These are phyloP conservation scores for Dasyornis broadbenti DNA, from an alignment of 2,113 vertebrate species.

Conservation along the genomic window DNA sequence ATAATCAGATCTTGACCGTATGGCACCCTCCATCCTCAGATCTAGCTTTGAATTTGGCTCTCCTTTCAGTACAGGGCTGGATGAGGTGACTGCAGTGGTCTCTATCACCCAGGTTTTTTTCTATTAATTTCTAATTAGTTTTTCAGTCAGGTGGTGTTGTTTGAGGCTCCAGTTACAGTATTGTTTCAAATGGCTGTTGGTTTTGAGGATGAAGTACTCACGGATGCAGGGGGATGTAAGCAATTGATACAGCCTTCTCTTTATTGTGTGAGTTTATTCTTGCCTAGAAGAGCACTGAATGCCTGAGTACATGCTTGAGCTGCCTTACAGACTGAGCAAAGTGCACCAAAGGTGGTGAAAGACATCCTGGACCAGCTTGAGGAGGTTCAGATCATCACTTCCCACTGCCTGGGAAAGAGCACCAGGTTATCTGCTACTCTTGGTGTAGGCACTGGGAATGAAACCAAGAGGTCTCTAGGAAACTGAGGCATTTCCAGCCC, in stretches of 20 bases:
- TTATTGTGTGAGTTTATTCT: background rate
- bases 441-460: background rate
- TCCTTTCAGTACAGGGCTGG: background rate
- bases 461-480: constrained; percentile 22
- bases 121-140: background rate
- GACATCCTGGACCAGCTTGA: background rate
- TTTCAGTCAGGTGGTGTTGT: background rate
- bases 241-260: background rate
- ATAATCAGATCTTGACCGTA: background rate
- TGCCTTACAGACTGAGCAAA: background rate
- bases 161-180: background rate
- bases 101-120: background rate
- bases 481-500: constrained; percentile 40
- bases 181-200: background rate
- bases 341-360: background rate
- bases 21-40: background rate
- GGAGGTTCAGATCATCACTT: background rate
- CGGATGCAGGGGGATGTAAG: background rate
- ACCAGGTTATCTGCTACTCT: background rate
- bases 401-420: background rate
- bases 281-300: background rate
- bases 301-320: background rate
- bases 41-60: background rate
- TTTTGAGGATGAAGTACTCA: background rate
- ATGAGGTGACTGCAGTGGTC: background rate